Evolutionary conservation across 2,888 invertebrate species (phyloP).

Genomic region (Euproctis similis): DNA sequence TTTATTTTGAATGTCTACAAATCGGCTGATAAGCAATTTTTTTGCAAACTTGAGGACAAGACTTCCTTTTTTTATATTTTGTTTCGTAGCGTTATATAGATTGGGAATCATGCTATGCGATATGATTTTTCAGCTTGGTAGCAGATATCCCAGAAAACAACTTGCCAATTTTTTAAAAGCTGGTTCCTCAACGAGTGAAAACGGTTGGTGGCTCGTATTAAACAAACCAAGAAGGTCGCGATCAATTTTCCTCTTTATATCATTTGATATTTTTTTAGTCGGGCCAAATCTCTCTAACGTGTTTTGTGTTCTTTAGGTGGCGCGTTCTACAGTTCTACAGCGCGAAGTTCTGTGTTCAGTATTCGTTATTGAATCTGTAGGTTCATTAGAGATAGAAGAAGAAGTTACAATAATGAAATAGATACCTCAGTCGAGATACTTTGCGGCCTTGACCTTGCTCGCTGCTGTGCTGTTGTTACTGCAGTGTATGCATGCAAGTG

Average conservation of each 20-base stretch:
- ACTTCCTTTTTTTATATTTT: not conserved
- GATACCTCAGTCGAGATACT: not conserved
- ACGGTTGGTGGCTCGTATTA: not conserved
- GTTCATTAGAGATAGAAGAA: no score
- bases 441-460: not conserved
- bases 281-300: not conserved
- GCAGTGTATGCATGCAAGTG: slow-evolving; percentile 2
- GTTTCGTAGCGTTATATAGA: not conserved
- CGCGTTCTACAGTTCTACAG: no score
- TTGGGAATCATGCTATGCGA: no score
- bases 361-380: no score
- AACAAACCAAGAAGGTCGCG: not conserved
- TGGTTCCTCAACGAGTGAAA: not conserved
- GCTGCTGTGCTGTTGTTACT: not conserved
- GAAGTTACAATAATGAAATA: no score
- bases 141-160: not conserved
- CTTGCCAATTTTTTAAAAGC: not conserved
- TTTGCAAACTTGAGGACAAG: no score
- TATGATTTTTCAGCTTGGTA: not conserved
- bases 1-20: not conserved
- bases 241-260: not conserved
- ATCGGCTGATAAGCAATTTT: not conserved
- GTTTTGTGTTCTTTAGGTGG: no score
- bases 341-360: no score
- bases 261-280: not conserved